Evolutionary conservation across 2,797 vertebrate species (phyloP).

Genomic region (Gallinago nigripennis): DNA sequence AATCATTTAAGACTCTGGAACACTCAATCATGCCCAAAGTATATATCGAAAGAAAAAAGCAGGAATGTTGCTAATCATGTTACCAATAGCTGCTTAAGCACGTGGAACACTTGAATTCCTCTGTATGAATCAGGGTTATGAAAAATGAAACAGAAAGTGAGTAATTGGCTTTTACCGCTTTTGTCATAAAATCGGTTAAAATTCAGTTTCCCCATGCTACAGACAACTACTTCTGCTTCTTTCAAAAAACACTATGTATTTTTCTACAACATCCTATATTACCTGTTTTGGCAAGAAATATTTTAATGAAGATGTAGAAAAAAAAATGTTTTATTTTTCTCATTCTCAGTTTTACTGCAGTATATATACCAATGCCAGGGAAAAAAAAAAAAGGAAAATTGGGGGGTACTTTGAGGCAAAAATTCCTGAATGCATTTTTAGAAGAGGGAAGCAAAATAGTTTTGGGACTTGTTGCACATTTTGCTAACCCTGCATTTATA

Average conservation of each 20-base stretch:
- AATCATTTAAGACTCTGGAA: conserved; percentile 49
- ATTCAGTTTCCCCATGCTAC: rapidly evolving
- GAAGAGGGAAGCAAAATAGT: background rate
- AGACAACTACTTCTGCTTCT: background rate
- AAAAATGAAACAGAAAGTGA: background rate
- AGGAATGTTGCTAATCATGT: background rate
- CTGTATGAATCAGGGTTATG: background rate
- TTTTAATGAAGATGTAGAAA: background rate
- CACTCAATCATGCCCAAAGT: conserved; percentile 9
- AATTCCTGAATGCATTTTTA: background rate
- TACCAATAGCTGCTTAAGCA: conserved; percentile 23
- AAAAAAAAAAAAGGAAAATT: background rate
- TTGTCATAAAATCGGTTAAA: background rate
- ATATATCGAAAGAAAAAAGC: background rate
- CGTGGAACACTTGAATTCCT: background rate
- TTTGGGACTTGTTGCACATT: background rate
- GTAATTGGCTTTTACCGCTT: background rate
- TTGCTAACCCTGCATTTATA: background rate
- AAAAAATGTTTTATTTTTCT: background rate
- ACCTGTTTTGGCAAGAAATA: background rate
- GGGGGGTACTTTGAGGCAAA: background rate
- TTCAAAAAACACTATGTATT: background rate
- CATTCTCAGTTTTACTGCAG: background rate
- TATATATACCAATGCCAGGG: background rate
- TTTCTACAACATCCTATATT: background rate